Percentiles rank a stretch among this genome's conserved stretches.
Conservation (phyloP, 2,797 vertebrate genomes). For the Phataginus tricuspis region DNA sequence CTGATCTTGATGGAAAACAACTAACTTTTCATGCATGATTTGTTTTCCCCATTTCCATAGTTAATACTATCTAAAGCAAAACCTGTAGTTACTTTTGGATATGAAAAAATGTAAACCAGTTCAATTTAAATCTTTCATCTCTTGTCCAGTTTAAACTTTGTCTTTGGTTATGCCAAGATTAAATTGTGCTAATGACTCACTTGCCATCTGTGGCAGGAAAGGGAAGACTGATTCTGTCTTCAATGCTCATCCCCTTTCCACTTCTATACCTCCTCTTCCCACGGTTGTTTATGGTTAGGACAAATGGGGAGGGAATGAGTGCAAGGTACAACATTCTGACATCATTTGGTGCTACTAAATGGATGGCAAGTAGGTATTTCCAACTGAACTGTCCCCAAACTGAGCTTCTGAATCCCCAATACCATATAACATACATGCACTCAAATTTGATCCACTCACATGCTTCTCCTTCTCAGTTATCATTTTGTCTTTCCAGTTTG, state of each 20-base stretch:
- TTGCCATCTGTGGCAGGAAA: not conserved
- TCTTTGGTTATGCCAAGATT: not conserved
- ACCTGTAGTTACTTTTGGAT: not conserved
- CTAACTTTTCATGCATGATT: not conserved
- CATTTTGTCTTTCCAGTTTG: not conserved
- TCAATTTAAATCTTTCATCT: not conserved
- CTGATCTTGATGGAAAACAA: not conserved
- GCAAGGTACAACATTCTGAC: fast-evolving
- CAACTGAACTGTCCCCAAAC: not conserved
- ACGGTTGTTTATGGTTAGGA: not conserved
- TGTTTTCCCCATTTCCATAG: not conserved
- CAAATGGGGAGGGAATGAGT: not conserved
- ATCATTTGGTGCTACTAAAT: not conserved
- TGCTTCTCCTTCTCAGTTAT: not conserved
- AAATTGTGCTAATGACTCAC: not conserved
- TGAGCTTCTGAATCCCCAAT: not conserved
- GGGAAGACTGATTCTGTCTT: not conserved
- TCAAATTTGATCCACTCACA: not conserved
- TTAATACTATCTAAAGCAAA: not conserved
- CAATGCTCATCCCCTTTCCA: not conserved
- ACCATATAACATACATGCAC: not conserved
- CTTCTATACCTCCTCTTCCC: not conserved
- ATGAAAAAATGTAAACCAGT: not conserved
- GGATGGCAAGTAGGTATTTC: not conserved
- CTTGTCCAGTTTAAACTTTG: not conserved